Evolutionary conservation across 2,113 vertebrate species (phyloP), one percentile per base, ranked within the genome.

Genomic region (Dasyprocta punctata): DNA sequence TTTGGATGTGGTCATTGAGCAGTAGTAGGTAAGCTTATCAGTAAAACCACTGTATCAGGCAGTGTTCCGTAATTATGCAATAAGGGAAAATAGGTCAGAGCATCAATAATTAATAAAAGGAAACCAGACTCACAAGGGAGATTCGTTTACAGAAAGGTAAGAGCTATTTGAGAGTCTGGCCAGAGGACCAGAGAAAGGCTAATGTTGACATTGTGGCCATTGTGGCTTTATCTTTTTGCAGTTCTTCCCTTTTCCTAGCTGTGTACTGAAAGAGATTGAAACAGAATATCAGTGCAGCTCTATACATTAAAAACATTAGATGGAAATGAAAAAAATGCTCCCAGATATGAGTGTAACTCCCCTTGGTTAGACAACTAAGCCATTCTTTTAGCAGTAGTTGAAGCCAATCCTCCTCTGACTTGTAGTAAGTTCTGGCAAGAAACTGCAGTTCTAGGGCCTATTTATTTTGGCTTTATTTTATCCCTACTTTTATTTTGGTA

Each of bases 381-480:
- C 83, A 78, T 95, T 95, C 86, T 96, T 94, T 94, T 47, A 75
- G 54, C 73, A 89, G 52, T 47, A 69, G 87, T 67, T 86, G 61
- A 80, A 87, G 73, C 85, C 47, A 67, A 4, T 33, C 65, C 63
- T 96, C 87, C 92, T 95, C 56, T 2, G 1, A 38, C 14, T 85
- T 94, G 82, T 0, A 92, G 6, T 67, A 47, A 84, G 56, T 90
- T 78, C 80, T 96, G 88, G 81, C 92, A 92, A 90, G 96, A 89
- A 90, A 69, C 90, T 95, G 1, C 58, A 61, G 44, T 90, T 94
- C 69, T 85, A 24, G 71, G 16, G 54, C 75, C 61, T 96, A n/a
- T 96, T 94, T 89, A 90, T 88, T 92, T 96, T 95, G 91, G 71
- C 63, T 78, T 89, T n/a, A 17, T 77, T 95, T 97, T 93, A 95